Base-by-base conservation (phyloP, 2,113 vertebrate species). In the Aix galericulata region DNA sequence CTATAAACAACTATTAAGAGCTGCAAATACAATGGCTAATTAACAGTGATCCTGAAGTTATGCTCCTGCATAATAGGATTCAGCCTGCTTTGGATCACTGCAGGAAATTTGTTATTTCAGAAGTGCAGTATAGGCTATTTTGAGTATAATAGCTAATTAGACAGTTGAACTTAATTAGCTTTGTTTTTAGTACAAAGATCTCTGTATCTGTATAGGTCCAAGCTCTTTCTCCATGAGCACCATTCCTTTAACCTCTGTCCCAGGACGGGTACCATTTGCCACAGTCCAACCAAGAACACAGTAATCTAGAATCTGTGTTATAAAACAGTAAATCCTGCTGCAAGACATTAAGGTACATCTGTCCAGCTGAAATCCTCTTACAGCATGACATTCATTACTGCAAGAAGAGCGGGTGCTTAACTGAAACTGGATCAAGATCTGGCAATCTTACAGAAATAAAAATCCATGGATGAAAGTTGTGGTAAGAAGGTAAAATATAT, bases 351-450 rank as follows among this genome's bases (percentile, higher is more conserved):
- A 96, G 94, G 90, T 95, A 86, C 94, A 95, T 90, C 94, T 94
- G 95, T 81, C 91, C 89, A 87, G 90, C 69, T 88, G 83, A 96
- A 97, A 97, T 96, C 97, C 90, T 96, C 96, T 97, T 95, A 96
- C 20, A 95, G 72, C 82, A 68, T 42, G 71, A 90, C 75, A 68
- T 82, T 95, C 86, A 86, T 96, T 94, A 96, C 3, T 72, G 72
- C 72, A 86, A 87, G 78, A 56, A 83, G 42, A 58, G 34, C 53
- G 27, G 63, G 72, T 31, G 75, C 91, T 96, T 91, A 94, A 53
- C 27, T 79, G 72, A 92, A 92, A 94, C 48, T 80, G 89, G 89
- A 96, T 91, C 83, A 82, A 95, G 72, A 75, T 66, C 77, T 85
- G 60, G 80, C 87, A 89, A 95, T 75, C 82, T 82, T 64, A 55